Evolutionary conservation across 1,140 invertebrate genomes (phyloP).

Genomic region (Papilio polyxenes): DNA sequence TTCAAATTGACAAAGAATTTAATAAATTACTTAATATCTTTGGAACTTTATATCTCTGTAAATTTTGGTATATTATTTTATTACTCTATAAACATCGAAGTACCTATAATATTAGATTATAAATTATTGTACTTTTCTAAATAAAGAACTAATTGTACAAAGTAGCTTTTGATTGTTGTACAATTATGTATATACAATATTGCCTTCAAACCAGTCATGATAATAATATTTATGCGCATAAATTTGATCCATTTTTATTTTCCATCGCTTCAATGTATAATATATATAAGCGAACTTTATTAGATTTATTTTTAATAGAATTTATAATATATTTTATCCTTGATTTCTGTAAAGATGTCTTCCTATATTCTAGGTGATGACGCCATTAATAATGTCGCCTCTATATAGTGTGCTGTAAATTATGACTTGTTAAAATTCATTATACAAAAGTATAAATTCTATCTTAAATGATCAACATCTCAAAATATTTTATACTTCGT

Average conservation of each 20-base stretch:
- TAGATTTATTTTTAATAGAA: constrained; percentile 7
- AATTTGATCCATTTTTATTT: constrained; percentile 8
- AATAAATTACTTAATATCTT: no score
- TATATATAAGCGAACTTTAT: background rate
- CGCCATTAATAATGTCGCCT: no score
- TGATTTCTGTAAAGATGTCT: background rate
- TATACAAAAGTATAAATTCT: no score
- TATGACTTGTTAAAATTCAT: no score
- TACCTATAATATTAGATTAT: background rate
- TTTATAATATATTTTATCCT: background rate
- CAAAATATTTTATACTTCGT: no score
- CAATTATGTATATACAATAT: background rate
- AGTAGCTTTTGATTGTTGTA: constrained; percentile 6
- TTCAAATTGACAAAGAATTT: no score
- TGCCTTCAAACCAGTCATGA: constrained; percentile 17
- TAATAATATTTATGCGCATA: constrained; percentile 25
- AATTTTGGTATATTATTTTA: no score
- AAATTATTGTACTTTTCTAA: background rate
- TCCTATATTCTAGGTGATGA: background rate
- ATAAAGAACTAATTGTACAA: background rate
- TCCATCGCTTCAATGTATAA: background rate
- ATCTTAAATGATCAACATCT: no score
- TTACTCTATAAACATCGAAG: no score
- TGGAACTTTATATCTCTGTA: no score
- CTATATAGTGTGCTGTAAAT: no score